Conservation (phyloP, 2,888 invertebrate genomes). For the Drosophila heteroneura region DNA sequence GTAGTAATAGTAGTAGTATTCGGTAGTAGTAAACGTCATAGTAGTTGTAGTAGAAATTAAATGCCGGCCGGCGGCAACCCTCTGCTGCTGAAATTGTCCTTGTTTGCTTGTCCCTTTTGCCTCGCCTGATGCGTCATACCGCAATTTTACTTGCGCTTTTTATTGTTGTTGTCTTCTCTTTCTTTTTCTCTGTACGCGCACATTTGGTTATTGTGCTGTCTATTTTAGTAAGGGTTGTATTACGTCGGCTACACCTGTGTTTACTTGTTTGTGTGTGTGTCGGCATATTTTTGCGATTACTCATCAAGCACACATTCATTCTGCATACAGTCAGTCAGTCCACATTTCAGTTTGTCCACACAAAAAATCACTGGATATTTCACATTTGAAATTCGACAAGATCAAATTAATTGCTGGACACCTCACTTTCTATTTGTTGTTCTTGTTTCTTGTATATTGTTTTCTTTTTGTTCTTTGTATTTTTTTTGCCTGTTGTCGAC, state of each 20-base stretch:
- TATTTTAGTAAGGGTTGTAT: slow-evolving; percentile 62
- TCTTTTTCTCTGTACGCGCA: slow-evolving; percentile 36
- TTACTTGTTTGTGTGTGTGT: slow-evolving; percentile 33
- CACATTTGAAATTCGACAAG: slow-evolving; percentile 55
- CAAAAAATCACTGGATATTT: slow-evolving; percentile 39
- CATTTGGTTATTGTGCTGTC: slow-evolving; percentile 51
- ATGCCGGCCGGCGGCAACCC: slow-evolving; percentile 72
- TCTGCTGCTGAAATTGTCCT: slow-evolving; percentile 43
- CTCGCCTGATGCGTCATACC: slow-evolving; percentile 70
- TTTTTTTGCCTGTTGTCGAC: slow-evolving; percentile 27
- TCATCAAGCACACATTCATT: slow-evolving; percentile 50
- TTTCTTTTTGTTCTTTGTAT: background rate
- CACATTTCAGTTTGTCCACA: slow-evolving; percentile 23
- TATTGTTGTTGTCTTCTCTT: slow-evolving; percentile 19
- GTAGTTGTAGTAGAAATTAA: slow-evolving; percentile 39
- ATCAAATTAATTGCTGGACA: slow-evolving; percentile 58
- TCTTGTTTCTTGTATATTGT: background rate
- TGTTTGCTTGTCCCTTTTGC: slow-evolving; percentile 48
- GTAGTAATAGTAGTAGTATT: slow-evolving; percentile 38
- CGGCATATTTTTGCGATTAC: slow-evolving; percentile 67
- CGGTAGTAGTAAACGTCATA: slow-evolving; percentile 14
- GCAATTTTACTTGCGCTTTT: slow-evolving; percentile 77
- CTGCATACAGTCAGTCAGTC: slow-evolving; percentile 44
- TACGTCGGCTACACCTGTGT: slow-evolving; percentile 58
- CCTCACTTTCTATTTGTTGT: slow-evolving; percentile 20